These are phyloP conservation scores for Nycticorax nycticorax DNA, from an alignment of 2,113 vertebrate species.

Conservation along the genomic window DNA sequence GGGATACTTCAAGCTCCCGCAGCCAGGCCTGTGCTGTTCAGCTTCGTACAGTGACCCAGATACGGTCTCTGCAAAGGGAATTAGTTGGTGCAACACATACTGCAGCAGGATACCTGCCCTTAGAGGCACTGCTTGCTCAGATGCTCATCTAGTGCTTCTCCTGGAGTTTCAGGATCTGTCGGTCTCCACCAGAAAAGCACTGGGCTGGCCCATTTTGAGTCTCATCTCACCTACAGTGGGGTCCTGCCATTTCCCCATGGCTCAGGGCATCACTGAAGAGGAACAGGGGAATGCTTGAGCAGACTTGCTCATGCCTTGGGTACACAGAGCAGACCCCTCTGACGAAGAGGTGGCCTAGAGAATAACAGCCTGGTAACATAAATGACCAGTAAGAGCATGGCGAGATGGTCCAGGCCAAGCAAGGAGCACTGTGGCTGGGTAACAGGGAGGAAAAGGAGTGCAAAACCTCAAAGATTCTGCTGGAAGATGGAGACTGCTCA, in stretches of 20 bases:
- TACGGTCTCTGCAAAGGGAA: not conserved
- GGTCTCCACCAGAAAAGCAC: not conserved
- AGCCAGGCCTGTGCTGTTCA: not conserved
- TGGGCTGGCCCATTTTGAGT: not conserved
- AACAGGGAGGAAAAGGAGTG: not conserved
- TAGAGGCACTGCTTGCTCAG: not conserved
- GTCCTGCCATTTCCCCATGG: not conserved
- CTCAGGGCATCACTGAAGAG: not conserved
- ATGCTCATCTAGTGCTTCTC: not conserved
- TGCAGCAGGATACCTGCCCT: not conserved
- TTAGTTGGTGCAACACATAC: not conserved
- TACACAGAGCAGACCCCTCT: not conserved
- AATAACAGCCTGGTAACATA: not conserved
- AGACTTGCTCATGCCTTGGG: not conserved
- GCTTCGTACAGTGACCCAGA: not conserved
- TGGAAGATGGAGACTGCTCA: not conserved
- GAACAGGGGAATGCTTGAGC: not conserved
- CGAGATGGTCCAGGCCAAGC: not conserved
- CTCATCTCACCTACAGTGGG: not conserved
- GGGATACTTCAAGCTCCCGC: not conserved
- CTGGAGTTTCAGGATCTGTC: not conserved
- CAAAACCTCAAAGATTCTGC: not conserved
- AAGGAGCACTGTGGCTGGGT: not conserved
- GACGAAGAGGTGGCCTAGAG: not conserved
- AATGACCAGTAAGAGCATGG: rapidly evolving